Base-by-base conservation (phyloP, 1,140 invertebrate species). In the Ceratina japonica region DNA sequence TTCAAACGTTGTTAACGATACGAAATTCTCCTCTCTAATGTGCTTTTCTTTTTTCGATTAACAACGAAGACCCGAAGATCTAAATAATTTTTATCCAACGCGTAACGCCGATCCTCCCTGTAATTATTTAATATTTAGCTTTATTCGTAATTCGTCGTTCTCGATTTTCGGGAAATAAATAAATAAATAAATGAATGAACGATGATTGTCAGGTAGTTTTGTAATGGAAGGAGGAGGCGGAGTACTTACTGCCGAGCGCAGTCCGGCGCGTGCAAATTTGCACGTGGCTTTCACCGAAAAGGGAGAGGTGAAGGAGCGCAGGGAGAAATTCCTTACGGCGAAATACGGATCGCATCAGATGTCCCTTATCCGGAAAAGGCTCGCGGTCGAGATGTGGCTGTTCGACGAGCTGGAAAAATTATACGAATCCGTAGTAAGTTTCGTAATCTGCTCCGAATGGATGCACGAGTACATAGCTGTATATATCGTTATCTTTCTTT, bases 311-410 rank as follows among this genome's bases (percentile, higher is more conserved):
- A 97, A 97, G 90, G 96, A 97, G 90, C 94, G 96, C 22, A 93
- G 97, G 52, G 97, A 98, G 92, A 98, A 98, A 92, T 99, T 98
- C 92, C 95, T 99, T 79, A 99, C 98, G 51, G 98, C 98, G 80
- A 99, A 99, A 91, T 99, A 99, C 89, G 98, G 98, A 73, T 96
- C 96, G 81, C 98, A 99, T 93, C 98, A 99, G 93, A 99, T 99
- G 98, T 97, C 96, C 87, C 95, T 99, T 80, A 99, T 99, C 87
- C 95, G 98, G 83, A 99, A 99, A 93, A 94, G 98, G 89, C 93
- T 99, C 75, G 96, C 96, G 15, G 98, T 99, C 13, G 98, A 99
- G 93, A 98, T 99, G 97, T 99, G 98, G 98, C 95, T 99, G 59
- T 98, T 98, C 91, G 98, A 99, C 89, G 96, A 98, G 91, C 94